These are phyloP conservation scores for Oxytorus armatus DNA, from an alignment of 2,888 invertebrate genomes.

Conservation along the genomic window DNA sequence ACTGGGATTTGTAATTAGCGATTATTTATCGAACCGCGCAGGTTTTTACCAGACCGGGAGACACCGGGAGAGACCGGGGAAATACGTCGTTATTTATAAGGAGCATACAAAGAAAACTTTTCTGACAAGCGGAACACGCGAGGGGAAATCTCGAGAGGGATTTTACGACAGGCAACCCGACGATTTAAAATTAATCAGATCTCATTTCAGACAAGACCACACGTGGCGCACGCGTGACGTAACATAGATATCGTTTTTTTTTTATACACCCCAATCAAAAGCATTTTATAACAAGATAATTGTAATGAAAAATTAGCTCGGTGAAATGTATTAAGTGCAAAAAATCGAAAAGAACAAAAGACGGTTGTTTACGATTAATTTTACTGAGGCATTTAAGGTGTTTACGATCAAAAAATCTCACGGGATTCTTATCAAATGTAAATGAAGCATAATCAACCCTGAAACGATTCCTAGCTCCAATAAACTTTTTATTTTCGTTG, in stretches of 20 bases:
- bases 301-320: no score
- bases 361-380: no score
- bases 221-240: conserved; percentile 31
- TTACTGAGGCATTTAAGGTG: no score
- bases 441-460: no score
- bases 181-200: conserved; percentile 53
- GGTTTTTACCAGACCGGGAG: conserved; percentile 8
- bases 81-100: conserved; percentile 46
- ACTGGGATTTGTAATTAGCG: conserved; percentile 65
- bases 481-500: no score
- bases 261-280: no score
- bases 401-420: no score
- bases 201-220: conserved; percentile 53
- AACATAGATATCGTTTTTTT: conserved; percentile 3
- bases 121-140: conserved; percentile 24
- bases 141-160: conserved; percentile 15
- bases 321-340: no score
- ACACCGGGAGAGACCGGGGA: neutral
- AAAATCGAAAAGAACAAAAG: no score
- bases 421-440: no score
- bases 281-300: no score
- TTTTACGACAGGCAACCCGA: conserved; percentile 37
- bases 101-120: conserved; percentile 10
- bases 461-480: no score
- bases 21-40: conserved; percentile 62